These are phyloP conservation scores for Hyaena hyaena DNA, from an alignment of 2,113 vertebrate genomes.

Conservation along the genomic window DNA sequence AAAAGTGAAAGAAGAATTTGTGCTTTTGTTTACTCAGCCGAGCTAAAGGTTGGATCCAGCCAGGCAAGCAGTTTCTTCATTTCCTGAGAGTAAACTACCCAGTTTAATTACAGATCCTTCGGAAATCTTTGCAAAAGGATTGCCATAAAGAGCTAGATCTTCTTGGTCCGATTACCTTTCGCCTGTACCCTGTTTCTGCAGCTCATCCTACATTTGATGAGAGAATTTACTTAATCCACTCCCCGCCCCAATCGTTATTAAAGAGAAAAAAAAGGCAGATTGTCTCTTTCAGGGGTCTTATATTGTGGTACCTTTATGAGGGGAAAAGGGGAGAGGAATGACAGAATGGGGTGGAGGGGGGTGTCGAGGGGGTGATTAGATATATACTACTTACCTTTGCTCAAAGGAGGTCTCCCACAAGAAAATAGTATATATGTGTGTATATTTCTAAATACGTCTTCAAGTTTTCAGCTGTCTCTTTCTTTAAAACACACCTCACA, in stretches of 20 bases:
- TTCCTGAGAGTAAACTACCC: conserved; percentile 89
- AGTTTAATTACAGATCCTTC: conserved; percentile 90
- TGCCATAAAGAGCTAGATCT: conserved; percentile 83
- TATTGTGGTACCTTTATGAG: conserved; percentile 55
- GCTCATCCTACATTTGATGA: conserved; percentile 87
- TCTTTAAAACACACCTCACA: conserved; percentile 77
- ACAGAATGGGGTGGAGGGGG: conserved; percentile 57
- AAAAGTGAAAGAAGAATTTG: conserved; percentile 86
- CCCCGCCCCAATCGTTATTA: conserved; percentile 67
- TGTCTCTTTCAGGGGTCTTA: conserved; percentile 49
- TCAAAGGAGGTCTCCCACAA: conserved; percentile 84
- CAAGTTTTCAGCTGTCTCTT: conserved; percentile 84
- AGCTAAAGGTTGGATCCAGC: conserved; percentile 89
- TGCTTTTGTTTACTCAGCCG: conserved; percentile 88
- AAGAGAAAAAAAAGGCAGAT: neutral
- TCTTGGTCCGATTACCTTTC: conserved; percentile 83
- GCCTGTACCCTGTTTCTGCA: conserved; percentile 83
- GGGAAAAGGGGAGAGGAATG: conserved; percentile 10
- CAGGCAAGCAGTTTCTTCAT: conserved; percentile 90
- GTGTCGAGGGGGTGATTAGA: conserved; percentile 61
- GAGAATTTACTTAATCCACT: conserved; percentile 76
- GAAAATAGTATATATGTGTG: conserved; percentile 73
- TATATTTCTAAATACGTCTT: conserved; percentile 76
- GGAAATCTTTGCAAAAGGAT: conserved; percentile 89
- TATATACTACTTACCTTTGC: conserved; percentile 88